phyloP scores from a whole-genome alignment of 2,888 invertebrate genomes.

The Heteromurus nitidus region DNA sequence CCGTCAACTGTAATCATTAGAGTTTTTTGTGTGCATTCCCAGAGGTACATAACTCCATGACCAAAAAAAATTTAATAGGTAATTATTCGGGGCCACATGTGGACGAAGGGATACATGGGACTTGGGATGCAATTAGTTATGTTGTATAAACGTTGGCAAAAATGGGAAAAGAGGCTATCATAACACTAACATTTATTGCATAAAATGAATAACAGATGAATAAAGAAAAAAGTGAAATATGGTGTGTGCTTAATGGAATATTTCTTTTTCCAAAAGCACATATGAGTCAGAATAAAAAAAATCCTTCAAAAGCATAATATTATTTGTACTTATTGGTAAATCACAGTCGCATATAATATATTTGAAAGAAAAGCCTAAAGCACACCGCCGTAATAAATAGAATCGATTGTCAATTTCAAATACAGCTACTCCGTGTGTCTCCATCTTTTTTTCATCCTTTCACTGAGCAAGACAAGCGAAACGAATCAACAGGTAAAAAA shows the following conservation, averaged over 20 bases:
- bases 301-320: background rate
- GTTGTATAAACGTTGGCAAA: slow-evolving; percentile 52
- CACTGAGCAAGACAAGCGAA: slow-evolving; percentile 7
- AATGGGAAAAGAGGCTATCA: slow-evolving; percentile 63
- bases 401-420: slow-evolving; percentile 23
- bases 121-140: too few relatives aligned
- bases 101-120: too few relatives aligned
- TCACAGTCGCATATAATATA: slow-evolving; percentile 14
- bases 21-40: background rate
- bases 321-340: slow-evolving; percentile 9
- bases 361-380: slow-evolving; percentile 12
- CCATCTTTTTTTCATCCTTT: slow-evolving; percentile 36
- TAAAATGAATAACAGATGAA: slow-evolving; percentile 24
- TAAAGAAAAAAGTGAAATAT: slow-evolving; percentile 14
- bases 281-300: too few relatives aligned
- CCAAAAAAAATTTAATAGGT: too few relatives aligned
- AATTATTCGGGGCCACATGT: too few relatives aligned
- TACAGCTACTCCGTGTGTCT: background rate
- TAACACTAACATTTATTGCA: slow-evolving; percentile 54
- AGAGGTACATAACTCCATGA: too few relatives aligned
- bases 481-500: slow-evolving; percentile 9
- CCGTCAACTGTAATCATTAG: background rate
- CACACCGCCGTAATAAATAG: slow-evolving; percentile 8
- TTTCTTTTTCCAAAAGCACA: background rate
- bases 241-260: background rate